These are phyloP conservation scores for Regulus satrapa DNA, from an alignment of 2,113 vertebrate genomes.

Conservation along the genomic window DNA sequence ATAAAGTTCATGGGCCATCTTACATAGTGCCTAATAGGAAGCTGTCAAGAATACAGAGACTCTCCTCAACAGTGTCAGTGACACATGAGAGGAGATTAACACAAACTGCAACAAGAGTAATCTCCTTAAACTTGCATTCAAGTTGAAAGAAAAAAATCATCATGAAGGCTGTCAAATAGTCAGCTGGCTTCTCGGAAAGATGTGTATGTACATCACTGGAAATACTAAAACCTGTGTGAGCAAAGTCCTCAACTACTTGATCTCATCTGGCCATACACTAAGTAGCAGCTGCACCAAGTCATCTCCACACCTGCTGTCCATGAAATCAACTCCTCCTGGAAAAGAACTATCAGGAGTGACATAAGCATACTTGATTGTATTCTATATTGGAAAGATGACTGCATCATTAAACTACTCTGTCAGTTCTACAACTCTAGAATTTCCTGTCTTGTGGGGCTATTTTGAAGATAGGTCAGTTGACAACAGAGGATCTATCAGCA, in stretches of 20 bases:
- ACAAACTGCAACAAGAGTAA: not conserved
- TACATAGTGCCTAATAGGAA: not conserved
- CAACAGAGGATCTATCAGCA: not conserved
- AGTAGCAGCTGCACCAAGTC: not conserved
- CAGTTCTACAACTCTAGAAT: not conserved
- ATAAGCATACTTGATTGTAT: not conserved
- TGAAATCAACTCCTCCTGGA: not conserved
- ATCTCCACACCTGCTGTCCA: not conserved
- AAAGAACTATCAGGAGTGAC: not conserved
- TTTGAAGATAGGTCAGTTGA: not conserved
- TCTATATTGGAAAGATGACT: accelerated
- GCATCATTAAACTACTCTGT: not conserved
- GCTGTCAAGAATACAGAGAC: not conserved
- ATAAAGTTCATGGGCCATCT: not conserved
- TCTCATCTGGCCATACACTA: not conserved
- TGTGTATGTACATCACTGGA: not conserved
- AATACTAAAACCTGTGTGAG: not conserved
- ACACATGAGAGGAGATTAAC: not conserved
- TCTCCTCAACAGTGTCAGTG: not conserved
- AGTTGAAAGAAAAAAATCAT: not conserved
- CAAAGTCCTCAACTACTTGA: not conserved
- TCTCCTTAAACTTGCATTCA: not conserved
- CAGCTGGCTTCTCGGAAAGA: not conserved
- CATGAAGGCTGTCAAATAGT: not conserved
- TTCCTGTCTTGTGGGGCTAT: not conserved